phyloP scores from a whole-genome alignment of 2,888 invertebrate genomes.

The Molanna angustata region DNA sequence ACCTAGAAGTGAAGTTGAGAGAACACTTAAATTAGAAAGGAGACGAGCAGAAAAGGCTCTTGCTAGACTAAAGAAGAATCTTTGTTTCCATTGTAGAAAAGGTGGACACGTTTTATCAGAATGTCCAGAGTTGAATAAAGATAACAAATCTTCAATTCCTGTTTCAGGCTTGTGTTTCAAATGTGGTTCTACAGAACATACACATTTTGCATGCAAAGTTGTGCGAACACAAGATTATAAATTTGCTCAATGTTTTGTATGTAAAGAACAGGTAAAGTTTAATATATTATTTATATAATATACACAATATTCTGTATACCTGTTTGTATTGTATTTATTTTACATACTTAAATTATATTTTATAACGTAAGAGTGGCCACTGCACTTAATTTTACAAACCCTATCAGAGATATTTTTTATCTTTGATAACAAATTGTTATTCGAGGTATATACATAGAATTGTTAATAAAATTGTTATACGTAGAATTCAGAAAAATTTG shows the following conservation, averaged over 20 bases:
- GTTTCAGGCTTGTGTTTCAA: conserved; percentile 78
- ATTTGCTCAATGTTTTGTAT: conserved; percentile 87
- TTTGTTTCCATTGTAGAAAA: conserved; percentile 76
- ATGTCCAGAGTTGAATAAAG: conserved; percentile 67
- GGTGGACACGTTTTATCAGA: conserved; percentile 78
- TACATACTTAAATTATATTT: too few species aligned
- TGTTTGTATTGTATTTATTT: background rate
- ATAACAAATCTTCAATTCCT: conserved; percentile 46
- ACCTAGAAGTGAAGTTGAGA: conserved; percentile 63
- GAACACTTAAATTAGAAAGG: conserved; percentile 66
- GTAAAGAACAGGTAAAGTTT: conserved; percentile 64
- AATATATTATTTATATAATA: background rate
- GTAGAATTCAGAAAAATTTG: too few species aligned
- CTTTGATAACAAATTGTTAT: too few species aligned
- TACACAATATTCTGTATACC: conserved; percentile 1
- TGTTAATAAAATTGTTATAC: too few species aligned
- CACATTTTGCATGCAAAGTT: conserved; percentile 70
- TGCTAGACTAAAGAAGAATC: conserved; percentile 63
- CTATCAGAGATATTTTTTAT: too few species aligned
- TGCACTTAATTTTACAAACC: too few species aligned
- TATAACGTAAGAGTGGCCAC: too few species aligned
- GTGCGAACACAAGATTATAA: conserved; percentile 65
- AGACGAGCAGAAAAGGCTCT: conserved; percentile 70
- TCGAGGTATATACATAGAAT: too few species aligned
- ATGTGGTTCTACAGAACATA: conserved; percentile 87